Evolutionary conservation across 1,140 invertebrate species (phyloP).

Genomic region (Cyclargus thomasi): DNA sequence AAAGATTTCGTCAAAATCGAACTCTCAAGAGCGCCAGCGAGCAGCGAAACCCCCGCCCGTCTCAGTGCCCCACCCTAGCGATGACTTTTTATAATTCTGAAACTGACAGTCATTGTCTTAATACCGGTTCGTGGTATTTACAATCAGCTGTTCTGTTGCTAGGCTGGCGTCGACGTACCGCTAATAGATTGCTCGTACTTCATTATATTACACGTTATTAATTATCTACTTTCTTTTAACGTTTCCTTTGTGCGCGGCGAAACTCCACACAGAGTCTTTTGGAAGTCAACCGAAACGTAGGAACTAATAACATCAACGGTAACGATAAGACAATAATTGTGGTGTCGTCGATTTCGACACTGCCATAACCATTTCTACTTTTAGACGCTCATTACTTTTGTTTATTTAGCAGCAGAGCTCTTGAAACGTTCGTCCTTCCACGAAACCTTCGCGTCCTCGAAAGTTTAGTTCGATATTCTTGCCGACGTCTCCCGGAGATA

Average conservation of each 20-base stretch:
- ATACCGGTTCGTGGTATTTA: neutral
- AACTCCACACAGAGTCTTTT: too few relatives aligned
- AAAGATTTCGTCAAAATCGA: too few relatives aligned
- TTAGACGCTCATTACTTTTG: too few relatives aligned
- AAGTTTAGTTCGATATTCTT: neutral
- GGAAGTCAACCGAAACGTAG: neutral
- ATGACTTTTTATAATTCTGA: neutral
- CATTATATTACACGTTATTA: neutral
- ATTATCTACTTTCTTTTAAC: neutral
- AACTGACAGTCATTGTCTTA: neutral
- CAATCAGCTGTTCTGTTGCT: neutral
- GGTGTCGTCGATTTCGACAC: too few relatives aligned
- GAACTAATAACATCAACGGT: too few relatives aligned
- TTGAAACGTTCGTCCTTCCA: neutral
- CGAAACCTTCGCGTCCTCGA: neutral
- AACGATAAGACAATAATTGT: too few relatives aligned
- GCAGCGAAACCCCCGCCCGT: neutral
- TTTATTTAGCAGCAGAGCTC: too few relatives aligned
- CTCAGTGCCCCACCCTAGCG: neutral
- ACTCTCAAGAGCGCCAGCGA: neutral
- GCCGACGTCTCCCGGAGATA: neutral
- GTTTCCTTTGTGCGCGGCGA: neutral
- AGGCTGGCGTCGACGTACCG: too few relatives aligned
- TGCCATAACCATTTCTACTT: too few relatives aligned
- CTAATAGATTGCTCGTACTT: too few relatives aligned